phyloP scores from a whole-genome alignment of 2,888 invertebrate species.

The Cyclophora punctaria region DNA sequence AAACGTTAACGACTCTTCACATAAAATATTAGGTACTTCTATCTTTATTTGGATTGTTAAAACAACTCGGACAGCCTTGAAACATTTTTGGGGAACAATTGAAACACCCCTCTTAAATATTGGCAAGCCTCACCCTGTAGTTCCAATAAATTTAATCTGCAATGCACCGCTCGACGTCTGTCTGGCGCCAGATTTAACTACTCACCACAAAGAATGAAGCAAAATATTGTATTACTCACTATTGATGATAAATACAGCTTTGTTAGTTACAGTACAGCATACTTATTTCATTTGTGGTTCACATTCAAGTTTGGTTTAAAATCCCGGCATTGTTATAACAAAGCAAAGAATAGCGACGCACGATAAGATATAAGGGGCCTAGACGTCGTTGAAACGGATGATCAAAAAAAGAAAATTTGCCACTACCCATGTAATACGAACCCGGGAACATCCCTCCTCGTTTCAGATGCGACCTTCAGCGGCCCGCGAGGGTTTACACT shows the following conservation, averaged over 20 bases:
- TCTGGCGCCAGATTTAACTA: background rate
- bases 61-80: too few species aligned
- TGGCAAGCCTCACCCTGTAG: background rate
- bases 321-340: too few species aligned
- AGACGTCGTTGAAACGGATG: constrained; percentile 25
- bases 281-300: too few species aligned
- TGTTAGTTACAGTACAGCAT: too few species aligned
- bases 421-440: constrained; percentile 26
- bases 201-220: background rate
- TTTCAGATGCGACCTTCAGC: constrained; percentile 23
- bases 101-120: background rate
- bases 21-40: too few species aligned
- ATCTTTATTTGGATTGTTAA: too few species aligned
- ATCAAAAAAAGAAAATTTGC: constrained; percentile 31
- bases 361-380: constrained; percentile 17
- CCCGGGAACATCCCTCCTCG: constrained; percentile 21
- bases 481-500: constrained; percentile 21
- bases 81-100: too few species aligned
- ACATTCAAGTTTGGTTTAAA: too few species aligned
- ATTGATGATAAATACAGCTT: background rate
- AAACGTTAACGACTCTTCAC: too few species aligned
- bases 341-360: background rate
- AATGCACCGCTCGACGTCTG: background rate
- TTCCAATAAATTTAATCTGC: background rate
- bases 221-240: background rate